Conservation (phyloP, 35 echinoderm and acorn worm species). For the Apostichopus parvimensis region DNA sequence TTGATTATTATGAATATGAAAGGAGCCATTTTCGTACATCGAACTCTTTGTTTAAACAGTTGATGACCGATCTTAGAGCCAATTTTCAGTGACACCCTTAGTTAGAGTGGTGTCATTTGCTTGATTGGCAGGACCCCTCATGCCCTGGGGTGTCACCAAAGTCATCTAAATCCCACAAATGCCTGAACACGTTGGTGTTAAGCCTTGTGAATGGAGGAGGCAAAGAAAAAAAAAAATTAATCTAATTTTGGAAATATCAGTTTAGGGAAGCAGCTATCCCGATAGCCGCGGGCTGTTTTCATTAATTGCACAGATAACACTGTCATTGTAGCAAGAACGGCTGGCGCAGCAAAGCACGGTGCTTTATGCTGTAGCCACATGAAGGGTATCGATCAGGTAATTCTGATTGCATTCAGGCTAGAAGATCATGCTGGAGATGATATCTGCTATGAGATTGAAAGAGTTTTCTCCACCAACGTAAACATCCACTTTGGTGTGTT, state of each 20-base stretch:
- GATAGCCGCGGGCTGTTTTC: constrained; percentile 34
- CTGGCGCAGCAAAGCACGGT: neutral
- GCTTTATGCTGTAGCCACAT: neutral
- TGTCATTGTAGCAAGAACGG: constrained; percentile 30
- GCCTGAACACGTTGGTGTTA: constrained; percentile 24
- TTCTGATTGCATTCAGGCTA: neutral
- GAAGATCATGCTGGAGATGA: neutral
- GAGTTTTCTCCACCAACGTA: neutral
- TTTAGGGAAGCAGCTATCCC: constrained; percentile 21
- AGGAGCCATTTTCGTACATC: neutral
- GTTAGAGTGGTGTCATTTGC: neutral
- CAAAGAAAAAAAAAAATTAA: constrained; percentile 11
- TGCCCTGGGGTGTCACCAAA: neutral
- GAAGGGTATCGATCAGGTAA: neutral
- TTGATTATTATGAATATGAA: neutral
- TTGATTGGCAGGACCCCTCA: constrained; percentile 19
- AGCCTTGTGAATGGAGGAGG: neutral
- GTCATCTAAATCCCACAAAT: constrained; percentile 13
- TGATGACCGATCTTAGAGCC: neutral
- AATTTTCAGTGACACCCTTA: neutral
- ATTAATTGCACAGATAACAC: constrained; percentile 21
- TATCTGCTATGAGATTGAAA: neutral
- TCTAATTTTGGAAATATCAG: constrained; percentile 49
- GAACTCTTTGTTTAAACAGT: neutral
- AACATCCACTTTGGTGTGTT: neutral